phyloP scores from a whole-genome alignment of 1,140 invertebrate genomes.

The Dendrolimus kikuchii region DNA sequence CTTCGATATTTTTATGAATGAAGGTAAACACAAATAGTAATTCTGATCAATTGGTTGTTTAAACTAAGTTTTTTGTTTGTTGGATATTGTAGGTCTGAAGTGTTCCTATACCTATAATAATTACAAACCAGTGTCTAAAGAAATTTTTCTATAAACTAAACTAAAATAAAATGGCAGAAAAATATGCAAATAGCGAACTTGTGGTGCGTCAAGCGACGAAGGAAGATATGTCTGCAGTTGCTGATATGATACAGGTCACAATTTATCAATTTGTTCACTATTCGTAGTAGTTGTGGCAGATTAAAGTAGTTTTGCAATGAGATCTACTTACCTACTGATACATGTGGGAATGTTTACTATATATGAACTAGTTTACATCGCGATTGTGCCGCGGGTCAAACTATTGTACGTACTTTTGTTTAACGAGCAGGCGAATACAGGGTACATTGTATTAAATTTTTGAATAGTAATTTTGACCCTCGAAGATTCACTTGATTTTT shows the following conservation, averaged over 20 bases:
- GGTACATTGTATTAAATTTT: too few species aligned
- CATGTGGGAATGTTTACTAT: not conserved
- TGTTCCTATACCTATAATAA: not conserved
- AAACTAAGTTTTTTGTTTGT: too few species aligned
- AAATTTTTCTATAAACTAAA: not conserved
- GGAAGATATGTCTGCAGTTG: conserved; percentile 47
- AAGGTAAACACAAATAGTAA: too few species aligned
- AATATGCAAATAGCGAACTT: conserved; percentile 25
- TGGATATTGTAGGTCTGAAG: not conserved
- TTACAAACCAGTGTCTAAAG: too few species aligned
- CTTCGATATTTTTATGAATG: too few species aligned
- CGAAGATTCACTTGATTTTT: too few species aligned
- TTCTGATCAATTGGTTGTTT: too few species aligned
- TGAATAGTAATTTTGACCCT: too few species aligned
- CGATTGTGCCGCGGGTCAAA: too few species aligned
- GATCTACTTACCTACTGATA: not conserved
- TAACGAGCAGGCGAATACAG: too few species aligned
- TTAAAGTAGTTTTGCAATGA: not conserved
- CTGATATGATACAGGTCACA: conserved; percentile 50
- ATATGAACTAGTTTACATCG: too few species aligned
- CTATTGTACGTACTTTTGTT: too few species aligned
- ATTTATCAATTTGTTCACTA: not conserved
- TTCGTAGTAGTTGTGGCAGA: not conserved
- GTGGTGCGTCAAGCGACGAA: conserved; percentile 34
- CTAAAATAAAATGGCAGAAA: conserved; percentile 4